These are phyloP conservation scores for Archivesica marissinica DNA, from an alignment of 1,140 invertebrate genomes.

Conservation along the genomic window DNA sequence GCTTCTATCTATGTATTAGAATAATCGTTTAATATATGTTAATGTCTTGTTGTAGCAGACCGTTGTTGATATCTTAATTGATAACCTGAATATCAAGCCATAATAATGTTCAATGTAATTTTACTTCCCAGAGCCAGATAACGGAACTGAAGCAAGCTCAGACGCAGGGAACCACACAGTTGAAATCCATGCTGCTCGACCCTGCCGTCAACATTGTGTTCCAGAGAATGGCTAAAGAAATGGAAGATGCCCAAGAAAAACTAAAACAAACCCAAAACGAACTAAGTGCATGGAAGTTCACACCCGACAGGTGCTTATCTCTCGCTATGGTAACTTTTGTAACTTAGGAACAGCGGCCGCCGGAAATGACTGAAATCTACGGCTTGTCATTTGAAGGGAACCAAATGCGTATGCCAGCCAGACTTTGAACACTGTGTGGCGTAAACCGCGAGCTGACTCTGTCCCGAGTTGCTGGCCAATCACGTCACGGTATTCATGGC, in stretches of 20 bases:
- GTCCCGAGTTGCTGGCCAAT: slow-evolving; percentile 32
- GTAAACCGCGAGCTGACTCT: slow-evolving; percentile 38
- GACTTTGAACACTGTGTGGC: slow-evolving; percentile 49
- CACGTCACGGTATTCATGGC: slow-evolving; percentile 52
- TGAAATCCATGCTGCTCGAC: slow-evolving; percentile 94
- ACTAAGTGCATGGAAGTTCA: slow-evolving; percentile 99
- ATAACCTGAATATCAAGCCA: too few relatives aligned
- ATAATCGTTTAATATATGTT: too few relatives aligned
- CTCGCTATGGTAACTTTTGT: slow-evolving; percentile 67
- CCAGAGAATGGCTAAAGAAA: slow-evolving; percentile 95
- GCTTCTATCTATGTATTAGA: too few relatives aligned
- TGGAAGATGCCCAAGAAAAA: slow-evolving; percentile 94
- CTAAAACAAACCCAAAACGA: slow-evolving; percentile 99
- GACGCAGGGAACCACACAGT: slow-evolving; percentile 90
- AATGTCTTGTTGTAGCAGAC: too few relatives aligned
- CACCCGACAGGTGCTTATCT: slow-evolving; percentile 93
- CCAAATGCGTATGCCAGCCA: slow-evolving; percentile 38
- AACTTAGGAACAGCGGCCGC: slow-evolving; percentile 35
- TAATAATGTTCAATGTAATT: too few relatives aligned
- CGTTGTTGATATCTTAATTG: too few relatives aligned
- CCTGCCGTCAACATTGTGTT: slow-evolving; percentile 98
- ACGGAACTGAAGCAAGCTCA: slow-evolving; percentile 89
- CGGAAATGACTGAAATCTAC: slow-evolving; percentile 8
- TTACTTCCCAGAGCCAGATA: slow-evolving; percentile 91
- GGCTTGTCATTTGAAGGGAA: slow-evolving; percentile 26